A percentile compares a stretch with the other conserved stretches of the same genome.
phyloP scores from a whole-genome alignment of 2,888 invertebrate species.

The Chymomyza caudatula region DNA sequence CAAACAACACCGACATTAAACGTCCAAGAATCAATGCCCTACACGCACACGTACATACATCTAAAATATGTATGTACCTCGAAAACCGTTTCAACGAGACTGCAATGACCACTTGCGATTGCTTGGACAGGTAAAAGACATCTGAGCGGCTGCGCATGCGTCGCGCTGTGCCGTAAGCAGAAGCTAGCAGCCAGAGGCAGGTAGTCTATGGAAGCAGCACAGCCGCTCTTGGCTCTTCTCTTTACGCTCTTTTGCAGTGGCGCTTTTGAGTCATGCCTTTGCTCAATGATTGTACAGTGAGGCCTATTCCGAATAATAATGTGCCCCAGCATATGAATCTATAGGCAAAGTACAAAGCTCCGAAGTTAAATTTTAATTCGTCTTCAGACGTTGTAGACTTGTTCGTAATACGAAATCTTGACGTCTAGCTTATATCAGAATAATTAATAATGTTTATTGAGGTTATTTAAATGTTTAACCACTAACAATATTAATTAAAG shows the following conservation, averaged over 20 bases:
- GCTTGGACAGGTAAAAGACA: slow-evolving; percentile 52
- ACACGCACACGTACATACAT: background rate
- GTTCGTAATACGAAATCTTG: too few relatives aligned
- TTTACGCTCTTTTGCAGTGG: background rate
- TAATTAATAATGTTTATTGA: too few relatives aligned
- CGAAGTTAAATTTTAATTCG: too few relatives aligned
- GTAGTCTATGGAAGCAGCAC: background rate
- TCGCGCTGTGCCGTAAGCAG: background rate
- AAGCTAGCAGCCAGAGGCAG: background rate
- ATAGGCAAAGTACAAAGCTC: too few relatives aligned
- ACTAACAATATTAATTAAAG: too few relatives aligned
- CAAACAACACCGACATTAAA: background rate
- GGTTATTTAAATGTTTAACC: too few relatives aligned
- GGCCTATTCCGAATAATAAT: background rate
- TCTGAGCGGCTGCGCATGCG: slow-evolving; percentile 18
- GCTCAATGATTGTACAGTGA: background rate
- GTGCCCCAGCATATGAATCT: too few relatives aligned
- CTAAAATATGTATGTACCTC: background rate
- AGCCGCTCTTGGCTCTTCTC: background rate
- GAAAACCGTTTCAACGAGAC: background rate
- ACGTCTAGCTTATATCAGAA: too few relatives aligned
- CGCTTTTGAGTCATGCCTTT: background rate
- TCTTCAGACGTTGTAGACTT: too few relatives aligned
- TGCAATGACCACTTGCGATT: slow-evolving; percentile 47
- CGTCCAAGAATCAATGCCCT: background rate